Conservation (phyloP, 2,113 vertebrate species). For the Stegostoma tigrinum region DNA sequence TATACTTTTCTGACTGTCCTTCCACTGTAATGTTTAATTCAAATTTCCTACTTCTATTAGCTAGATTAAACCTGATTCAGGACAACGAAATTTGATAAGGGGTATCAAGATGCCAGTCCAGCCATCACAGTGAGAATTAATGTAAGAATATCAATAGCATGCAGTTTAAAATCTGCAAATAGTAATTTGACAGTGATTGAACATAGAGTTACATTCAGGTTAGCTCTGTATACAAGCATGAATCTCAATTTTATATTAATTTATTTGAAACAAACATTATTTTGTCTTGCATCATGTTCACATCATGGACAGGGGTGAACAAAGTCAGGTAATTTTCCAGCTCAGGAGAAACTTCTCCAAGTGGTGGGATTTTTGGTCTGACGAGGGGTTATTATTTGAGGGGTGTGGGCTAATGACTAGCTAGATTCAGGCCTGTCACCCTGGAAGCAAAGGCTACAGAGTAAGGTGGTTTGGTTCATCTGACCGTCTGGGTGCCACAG, state of each 20-base stretch:
- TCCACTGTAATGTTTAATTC: not conserved
- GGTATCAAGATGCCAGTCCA: not conserved
- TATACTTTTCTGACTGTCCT: not conserved
- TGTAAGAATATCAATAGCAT: not conserved
- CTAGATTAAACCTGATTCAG: not conserved
- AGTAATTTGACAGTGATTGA: not conserved
- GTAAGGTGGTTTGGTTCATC: too few relatives aligned
- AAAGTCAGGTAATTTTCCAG: too few relatives aligned
- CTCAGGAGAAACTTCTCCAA: too few relatives aligned
- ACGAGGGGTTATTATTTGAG: too few relatives aligned
- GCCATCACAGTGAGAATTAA: not conserved
- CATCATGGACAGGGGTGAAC: too few relatives aligned
- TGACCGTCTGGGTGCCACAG: too few relatives aligned
- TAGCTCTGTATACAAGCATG: not conserved
- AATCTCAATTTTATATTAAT: not conserved
- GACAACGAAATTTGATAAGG: not conserved
- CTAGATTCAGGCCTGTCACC: too few relatives aligned
- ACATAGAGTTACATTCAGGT: not conserved
- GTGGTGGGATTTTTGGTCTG: too few relatives aligned
- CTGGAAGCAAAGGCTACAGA: too few relatives aligned
- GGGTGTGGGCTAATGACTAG: too few relatives aligned
- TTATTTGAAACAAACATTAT: not conserved
- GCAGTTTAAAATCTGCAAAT: not conserved
- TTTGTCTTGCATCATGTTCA: not conserved
- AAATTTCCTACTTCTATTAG: not conserved